Base-by-base conservation (phyloP, 2,797 vertebrate genomes). In the Ceryle rudis region DNA sequence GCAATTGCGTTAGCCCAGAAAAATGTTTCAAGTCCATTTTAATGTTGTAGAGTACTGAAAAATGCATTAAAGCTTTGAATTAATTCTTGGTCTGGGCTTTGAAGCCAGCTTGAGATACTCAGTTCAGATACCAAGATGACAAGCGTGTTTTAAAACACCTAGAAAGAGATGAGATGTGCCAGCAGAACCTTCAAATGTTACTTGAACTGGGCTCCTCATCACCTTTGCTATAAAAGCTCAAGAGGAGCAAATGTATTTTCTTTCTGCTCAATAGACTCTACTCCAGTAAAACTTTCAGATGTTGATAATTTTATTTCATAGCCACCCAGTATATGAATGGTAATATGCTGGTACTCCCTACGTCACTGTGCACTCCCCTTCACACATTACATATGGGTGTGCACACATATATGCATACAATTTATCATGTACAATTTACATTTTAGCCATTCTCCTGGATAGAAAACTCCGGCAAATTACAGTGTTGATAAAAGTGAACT, bases 31-130 rank as follows among this genome's bases (percentile, higher is more conserved):
- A 51, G 51, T 54, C 78, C 58, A 58, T 88, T 69, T 90, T 39
- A 62, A 57, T 66, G 29, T 54, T 79, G 20, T 20, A 58, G 35
- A 31, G 31, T 13, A 19, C 28, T 58, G 66, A 80, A 92, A 90
- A 94, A 94, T 60, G 42, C 49, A 62, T 91, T 81, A 66, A 83
- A 90, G 13, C 46, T 83, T 75, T n/a, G 66, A 86, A 81, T 62
- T 78, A 75, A 72, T 58, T 29, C 58, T 72, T 69, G 54, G n/a
- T 58, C 88, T 79, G 33, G 49, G 46, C 62, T 94, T 86, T 90
- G 88, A 85, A 88, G 60, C 13, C 73, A 79, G 19, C 12, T 49
- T 54, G 69, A 79, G 54, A 44, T 69, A 29, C 58, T 65, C 26
- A 57, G 69, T 66, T 86, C 47, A 42, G 54, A 74, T 72, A 61